Conservation (phyloP, 1,140 invertebrate species). For the Diploscapter pachys region DNA sequence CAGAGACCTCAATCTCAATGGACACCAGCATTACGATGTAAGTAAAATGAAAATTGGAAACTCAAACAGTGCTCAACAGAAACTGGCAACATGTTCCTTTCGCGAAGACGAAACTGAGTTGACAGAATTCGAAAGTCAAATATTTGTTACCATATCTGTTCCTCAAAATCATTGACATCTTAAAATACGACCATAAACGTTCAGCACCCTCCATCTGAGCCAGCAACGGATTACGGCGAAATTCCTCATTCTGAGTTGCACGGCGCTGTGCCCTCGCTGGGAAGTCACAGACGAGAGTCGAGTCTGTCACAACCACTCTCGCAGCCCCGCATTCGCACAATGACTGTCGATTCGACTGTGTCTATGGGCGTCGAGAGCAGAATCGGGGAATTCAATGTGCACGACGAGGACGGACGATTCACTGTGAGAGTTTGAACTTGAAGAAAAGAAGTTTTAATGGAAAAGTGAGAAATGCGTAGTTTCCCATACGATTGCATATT, state of each 20-base stretch:
- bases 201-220: constrained; percentile 14
- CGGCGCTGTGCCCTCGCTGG: too few species aligned
- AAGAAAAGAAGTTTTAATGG: too few species aligned
- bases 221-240: constrained; percentile 17
- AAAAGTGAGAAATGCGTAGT: too few species aligned
- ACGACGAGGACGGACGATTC: constrained; percentile 25
- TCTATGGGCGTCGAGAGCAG: constrained; percentile 26
- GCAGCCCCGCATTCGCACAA: constrained; percentile 10
- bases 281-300: too few species aligned
- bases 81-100: background rate
- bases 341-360: constrained; percentile 26
- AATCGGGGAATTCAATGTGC: constrained; percentile 30
- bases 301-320: too few species aligned
- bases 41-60: background rate
- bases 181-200: background rate
- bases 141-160: too few species aligned
- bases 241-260: background rate
- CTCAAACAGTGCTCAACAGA: background rate
- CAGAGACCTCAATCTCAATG: background rate
- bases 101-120: too few species aligned
- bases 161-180: too few species aligned
- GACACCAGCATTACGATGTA: background rate
- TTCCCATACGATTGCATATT: too few species aligned
- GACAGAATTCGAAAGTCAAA: too few species aligned
- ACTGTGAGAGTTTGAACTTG: background rate